These are phyloP conservation scores for Artibeus jamaicensis DNA, from an alignment of 2,797 vertebrate genomes.

Conservation along the genomic window DNA sequence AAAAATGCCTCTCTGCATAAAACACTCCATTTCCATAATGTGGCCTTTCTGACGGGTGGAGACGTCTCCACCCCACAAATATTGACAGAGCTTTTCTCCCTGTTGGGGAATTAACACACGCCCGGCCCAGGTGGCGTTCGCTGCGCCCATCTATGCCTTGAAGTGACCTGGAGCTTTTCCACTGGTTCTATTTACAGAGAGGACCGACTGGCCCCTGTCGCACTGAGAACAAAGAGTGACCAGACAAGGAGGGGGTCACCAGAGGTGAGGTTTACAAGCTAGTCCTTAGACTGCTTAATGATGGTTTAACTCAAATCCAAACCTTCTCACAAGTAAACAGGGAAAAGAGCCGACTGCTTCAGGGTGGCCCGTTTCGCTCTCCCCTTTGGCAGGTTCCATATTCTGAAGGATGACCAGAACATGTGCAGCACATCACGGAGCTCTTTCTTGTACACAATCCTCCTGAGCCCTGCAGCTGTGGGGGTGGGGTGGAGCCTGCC, in stretches of 20 bases:
- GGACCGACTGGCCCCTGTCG: not conserved
- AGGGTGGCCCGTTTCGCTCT: fast-evolving
- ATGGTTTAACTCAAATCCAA: not conserved
- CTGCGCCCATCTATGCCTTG: fast-evolving
- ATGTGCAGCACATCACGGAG: fast-evolving
- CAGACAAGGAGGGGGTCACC: not conserved
- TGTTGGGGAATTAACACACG: not conserved
- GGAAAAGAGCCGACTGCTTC: no score
- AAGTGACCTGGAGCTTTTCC: not conserved
- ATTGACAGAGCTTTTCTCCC: not conserved
- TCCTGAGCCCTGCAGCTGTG: not conserved
- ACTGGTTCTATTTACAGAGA: not conserved
- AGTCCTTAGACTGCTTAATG: not conserved
- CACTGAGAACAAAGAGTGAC: not conserved
- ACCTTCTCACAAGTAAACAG: not conserved
- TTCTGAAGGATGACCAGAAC: not conserved
- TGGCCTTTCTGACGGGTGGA: not conserved
- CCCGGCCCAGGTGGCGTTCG: not conserved
- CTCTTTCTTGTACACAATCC: not conserved
- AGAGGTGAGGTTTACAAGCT: not conserved
- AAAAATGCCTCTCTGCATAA: not conserved
- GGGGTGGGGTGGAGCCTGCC: not conserved
- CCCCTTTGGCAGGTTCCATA: not conserved
- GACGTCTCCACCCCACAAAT: not conserved
- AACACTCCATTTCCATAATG: constrained; percentile 2